Conservation (phyloP, 2,113 vertebrate species). For the Budorcas taxicolor region DNA sequence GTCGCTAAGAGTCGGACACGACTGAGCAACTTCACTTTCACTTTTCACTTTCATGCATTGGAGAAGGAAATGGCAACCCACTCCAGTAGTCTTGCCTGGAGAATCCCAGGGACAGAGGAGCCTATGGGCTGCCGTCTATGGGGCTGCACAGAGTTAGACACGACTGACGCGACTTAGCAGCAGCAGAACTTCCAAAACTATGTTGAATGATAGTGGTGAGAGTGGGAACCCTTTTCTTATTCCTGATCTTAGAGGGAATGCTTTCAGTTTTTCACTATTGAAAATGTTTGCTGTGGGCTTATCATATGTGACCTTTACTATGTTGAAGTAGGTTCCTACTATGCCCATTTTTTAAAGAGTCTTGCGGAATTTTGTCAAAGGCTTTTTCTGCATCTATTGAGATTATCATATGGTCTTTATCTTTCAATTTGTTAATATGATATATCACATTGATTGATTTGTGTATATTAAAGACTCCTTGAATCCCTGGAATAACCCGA, state of each 20-base stretch:
- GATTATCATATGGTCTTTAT: too few species aligned
- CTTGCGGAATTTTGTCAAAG: too few species aligned
- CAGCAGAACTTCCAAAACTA: neutral
- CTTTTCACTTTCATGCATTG: neutral
- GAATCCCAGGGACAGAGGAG: neutral
- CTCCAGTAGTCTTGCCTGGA: neutral
- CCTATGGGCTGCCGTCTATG: neutral
- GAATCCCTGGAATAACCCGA: too few species aligned
- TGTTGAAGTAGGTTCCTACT: too few species aligned
- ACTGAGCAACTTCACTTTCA: neutral
- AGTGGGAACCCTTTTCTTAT: neutral
- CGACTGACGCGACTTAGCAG: fast-evolving
- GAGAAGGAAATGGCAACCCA: neutral
- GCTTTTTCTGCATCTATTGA: too few species aligned
- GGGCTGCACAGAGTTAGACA: neutral
- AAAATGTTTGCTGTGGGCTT: neutral
- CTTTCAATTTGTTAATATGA: too few species aligned
- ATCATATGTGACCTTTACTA: too few species aligned
- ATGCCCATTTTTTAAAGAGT: too few species aligned
- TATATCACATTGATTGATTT: too few species aligned
- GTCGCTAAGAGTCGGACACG: fast-evolving
- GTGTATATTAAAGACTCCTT: too few species aligned
- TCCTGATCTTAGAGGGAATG: neutral
- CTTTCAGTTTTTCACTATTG: neutral
- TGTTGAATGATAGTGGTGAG: neutral